These are phyloP conservation scores for Centroberyx gerrardi DNA, from an alignment of 2,797 vertebrate species.

Conservation along the genomic window DNA sequence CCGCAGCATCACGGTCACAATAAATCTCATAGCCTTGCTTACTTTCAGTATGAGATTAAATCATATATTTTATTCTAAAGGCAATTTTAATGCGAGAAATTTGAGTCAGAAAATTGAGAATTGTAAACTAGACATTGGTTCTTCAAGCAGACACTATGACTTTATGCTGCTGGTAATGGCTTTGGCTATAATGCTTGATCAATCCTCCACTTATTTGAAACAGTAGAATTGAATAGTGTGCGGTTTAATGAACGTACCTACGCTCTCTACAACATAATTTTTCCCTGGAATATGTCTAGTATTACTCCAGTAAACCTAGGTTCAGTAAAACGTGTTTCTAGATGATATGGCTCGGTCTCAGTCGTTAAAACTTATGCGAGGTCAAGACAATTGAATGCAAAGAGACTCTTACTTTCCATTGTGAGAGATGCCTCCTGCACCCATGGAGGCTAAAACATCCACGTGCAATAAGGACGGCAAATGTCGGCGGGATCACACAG, in stretches of 20 bases:
- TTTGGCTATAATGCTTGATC: slow-evolving; percentile 43
- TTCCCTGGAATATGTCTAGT: not conserved
- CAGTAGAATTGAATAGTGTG: not conserved
- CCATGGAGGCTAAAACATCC: slow-evolving; percentile 62
- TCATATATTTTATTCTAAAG: not conserved
- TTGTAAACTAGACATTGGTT: slow-evolving; percentile 2
- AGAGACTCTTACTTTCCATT: slow-evolving; percentile 69
- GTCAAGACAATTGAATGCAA: slow-evolving; percentile 24
- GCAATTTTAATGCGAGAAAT: not conserved
- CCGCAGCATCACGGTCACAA: not conserved
- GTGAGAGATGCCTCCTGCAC: slow-evolving; percentile 35
- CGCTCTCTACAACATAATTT: too few relatives aligned
- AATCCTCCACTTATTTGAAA: not conserved
- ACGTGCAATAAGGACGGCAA: slow-evolving; percentile 27
- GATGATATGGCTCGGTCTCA: not conserved
- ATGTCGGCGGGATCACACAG: slow-evolving; percentile 20
- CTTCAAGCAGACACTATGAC: not conserved
- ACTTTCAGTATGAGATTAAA: not conserved
- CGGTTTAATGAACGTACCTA: not conserved
- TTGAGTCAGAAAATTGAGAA: not conserved
- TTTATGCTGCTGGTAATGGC: slow-evolving; percentile 49
- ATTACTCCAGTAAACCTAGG: not conserved
- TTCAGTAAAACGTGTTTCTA: not conserved
- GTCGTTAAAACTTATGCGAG: slow-evolving; percentile 43
- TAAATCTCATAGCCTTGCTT: not conserved